Evolutionary conservation across 2,888 invertebrate genomes (phyloP).

Genomic region (Spicauda simplicius): DNA sequence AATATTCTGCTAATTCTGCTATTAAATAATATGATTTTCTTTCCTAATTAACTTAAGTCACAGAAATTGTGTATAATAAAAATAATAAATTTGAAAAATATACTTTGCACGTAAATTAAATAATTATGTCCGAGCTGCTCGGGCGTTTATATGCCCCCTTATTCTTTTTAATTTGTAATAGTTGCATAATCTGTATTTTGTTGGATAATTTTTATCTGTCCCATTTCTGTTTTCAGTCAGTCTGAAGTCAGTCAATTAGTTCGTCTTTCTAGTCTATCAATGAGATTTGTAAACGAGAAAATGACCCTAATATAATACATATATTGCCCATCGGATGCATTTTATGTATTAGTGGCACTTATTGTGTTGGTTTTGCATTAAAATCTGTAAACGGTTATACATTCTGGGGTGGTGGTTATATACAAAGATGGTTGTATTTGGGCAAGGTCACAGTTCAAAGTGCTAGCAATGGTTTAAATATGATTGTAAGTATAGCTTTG

Average conservation of each 20-base stretch:
- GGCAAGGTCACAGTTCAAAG: conserved; percentile 64
- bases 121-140: no score
- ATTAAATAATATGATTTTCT: no score
- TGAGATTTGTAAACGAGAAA: conserved; percentile 13
- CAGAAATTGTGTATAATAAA: no score
- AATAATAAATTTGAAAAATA: no score
- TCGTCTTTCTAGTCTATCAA: background rate
- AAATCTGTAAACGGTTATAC: background rate
- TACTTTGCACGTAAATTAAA: no score
- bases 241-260: conserved; percentile 4
- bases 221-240: background rate
- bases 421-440: conserved; percentile 12
- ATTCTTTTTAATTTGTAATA: no score
- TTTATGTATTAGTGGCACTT: background rate
- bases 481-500: conserved; percentile 46
- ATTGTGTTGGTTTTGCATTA: background rate
- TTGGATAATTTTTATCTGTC: background rate
- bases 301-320: conserved; percentile 3
- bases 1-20: no score
- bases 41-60: no score
- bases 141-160: no score
- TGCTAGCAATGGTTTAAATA: conserved; percentile 72
- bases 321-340: background rate
- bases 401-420: background rate
- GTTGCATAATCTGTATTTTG: background rate